Evolutionary conservation across 2,888 invertebrate genomes (phyloP), one percentile per base, ranked within the genome.

Genomic region (Phortica okadai): DNA sequence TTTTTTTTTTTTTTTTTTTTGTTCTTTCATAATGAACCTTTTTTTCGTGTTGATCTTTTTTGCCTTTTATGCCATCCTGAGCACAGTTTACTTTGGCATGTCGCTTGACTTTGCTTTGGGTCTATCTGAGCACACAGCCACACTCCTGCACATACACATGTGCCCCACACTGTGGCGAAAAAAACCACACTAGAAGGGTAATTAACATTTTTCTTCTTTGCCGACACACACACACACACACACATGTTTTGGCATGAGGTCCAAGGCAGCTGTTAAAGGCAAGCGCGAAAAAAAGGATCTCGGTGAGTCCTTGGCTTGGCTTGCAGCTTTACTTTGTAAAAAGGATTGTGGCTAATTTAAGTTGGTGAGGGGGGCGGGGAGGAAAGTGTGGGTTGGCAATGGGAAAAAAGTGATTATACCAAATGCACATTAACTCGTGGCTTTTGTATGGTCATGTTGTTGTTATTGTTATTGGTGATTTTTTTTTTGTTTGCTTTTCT

Each of bases 191-290:
- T 21, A 84, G 86, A 88, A 88, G 86, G 88, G 86, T 86, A 86
- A 86, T 86, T 86, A 86, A 86, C 86, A 86, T 88, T 88, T 88
- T 87, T 85, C 88, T 85, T 88, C 50, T 50, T 14, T 50, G 50
- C 50, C 14, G 25, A 3, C 62, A 10, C 66, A 62, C 62, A 3
- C 62, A 10, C 66, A 10, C 66, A 62, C 16, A 3, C 62, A 10
- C 66, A 42, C 66, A 41, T 66, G 14, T 1, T 16, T 16, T 59
- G n/a, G 16, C 59, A 25, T 56, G 56, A n/a, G 14, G 56, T 14
- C 56, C 21, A 66, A 25, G 25, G 33, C 66, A 6, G 21, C n/a
- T 14, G 45, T 42, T 10, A 6, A 67, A 67, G 6, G 42, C 45
- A 16, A 67, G 67, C 45, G 44, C 33, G 14, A 44, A 45, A 44